These are phyloP conservation scores for Adoxophyes honmai DNA, from an alignment of 1,140 invertebrate genomes.

Conservation along the genomic window DNA sequence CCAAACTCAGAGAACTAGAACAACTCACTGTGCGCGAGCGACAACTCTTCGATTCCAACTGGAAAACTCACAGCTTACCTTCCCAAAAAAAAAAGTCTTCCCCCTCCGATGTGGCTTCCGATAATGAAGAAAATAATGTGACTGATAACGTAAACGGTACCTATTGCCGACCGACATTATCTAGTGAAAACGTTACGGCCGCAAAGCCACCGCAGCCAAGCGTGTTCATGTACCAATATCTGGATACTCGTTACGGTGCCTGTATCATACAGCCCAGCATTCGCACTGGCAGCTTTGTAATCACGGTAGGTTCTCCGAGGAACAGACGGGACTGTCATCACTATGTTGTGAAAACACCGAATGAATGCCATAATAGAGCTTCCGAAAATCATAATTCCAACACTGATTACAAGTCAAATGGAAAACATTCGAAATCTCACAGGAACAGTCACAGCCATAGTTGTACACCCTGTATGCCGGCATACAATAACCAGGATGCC, in stretches of 20 bases:
- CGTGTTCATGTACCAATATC: slow-evolving; percentile 83
- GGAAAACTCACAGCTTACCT: slow-evolving; percentile 91
- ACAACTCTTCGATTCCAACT: slow-evolving; percentile 89
- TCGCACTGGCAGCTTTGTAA: slow-evolving; percentile 82
- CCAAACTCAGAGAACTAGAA: slow-evolving; percentile 92
- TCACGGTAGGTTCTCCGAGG: slow-evolving; percentile 81
- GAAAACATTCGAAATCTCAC: slow-evolving; percentile 51
- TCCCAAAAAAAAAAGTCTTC: slow-evolving; percentile 86
- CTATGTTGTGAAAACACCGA: slow-evolving; percentile 80
- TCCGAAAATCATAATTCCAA: slow-evolving; percentile 25
- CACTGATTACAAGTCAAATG: slow-evolving; percentile 41
- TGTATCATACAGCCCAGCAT: slow-evolving; percentile 81
- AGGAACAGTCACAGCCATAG: slow-evolving; percentile 79
- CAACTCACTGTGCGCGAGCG: slow-evolving; percentile 89
- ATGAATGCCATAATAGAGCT: slow-evolving; percentile 65
- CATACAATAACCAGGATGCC: slow-evolving; percentile 81
- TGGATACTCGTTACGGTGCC: slow-evolving; percentile 81
- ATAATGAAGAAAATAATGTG: slow-evolving; percentile 54
- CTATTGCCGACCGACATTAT: slow-evolving; percentile 82
- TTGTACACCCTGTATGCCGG: slow-evolving; percentile 86
- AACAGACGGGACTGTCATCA: slow-evolving; percentile 82
- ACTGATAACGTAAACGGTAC: slow-evolving; percentile 55
- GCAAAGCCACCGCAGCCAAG: slow-evolving; percentile 74
- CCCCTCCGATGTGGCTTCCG: slow-evolving; percentile 66
- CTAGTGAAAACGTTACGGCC: slow-evolving; percentile 84